Base-by-base conservation (phyloP, 2,888 invertebrate genomes). In the Gandaritis pyraliata region DNA sequence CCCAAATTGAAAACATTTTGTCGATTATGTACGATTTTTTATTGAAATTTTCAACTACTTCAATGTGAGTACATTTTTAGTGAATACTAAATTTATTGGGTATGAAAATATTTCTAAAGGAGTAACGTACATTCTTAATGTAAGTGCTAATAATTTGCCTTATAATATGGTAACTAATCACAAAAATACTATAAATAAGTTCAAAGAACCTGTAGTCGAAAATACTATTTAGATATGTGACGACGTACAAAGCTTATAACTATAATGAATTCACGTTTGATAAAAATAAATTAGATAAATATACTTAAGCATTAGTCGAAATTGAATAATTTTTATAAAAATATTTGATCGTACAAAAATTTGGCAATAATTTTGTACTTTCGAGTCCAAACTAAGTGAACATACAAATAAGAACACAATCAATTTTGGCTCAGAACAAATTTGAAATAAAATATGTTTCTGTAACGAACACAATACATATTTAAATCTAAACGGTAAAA, bases 1-100 rank as follows among this genome's bases (percentile, higher is more conserved):
- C 89, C 87, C 84, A 78, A 82, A 89, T 83, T 83, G 79, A 87
- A 89, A 90, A 87, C 82, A 84, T 52, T 68, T 68, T 65, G 16
- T 67, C 70, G 68, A 74, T 69, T 72, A 75, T 77, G 71, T 70
- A 63, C 64, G 66, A 72, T 77, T 64, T 77, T 81, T 87, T 87
- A 86, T 86, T 87, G 55, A 80, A 76, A 68, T 76, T 79, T 77
- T 74, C 73, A 72, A 72, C 84, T 85, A 87, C 86, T 30, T 48
- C 33, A 72, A 68, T 70, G 70, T 66, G 56, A 70, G 69, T 77
- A 77, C 66, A 76, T 80, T 84, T 85, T 73, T 83, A 85, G 85
- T 82, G 77, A 83, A 75, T 82, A 83, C 89, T 90, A 92, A 91
- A 91, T 91, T 92, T 91, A 92, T 92, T 92, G 92, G 92, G 92